Evolutionary conservation across 2,113 vertebrate genomes (phyloP).

Genomic region (Microcebus jonahi): DNA sequence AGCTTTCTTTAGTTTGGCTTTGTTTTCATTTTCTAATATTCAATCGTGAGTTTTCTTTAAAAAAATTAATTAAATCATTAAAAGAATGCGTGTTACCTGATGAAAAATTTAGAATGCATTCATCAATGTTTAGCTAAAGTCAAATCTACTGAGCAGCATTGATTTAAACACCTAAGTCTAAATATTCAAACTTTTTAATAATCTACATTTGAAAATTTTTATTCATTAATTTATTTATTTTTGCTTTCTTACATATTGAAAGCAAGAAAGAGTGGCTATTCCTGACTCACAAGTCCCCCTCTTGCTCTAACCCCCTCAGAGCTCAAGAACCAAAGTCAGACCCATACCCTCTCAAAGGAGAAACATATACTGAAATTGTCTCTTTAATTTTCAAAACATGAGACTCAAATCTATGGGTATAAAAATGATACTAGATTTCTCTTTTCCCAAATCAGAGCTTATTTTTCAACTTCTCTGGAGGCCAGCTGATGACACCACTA

Average conservation of each 20-base stretch:
- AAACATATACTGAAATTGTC: background rate
- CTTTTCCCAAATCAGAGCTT: background rate
- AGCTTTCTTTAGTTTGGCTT: background rate
- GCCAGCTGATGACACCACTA: background rate
- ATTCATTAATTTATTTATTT: background rate
- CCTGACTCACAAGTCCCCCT: background rate
- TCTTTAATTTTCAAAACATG: background rate
- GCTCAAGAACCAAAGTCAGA: background rate
- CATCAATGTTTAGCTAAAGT: background rate
- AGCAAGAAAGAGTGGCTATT: background rate
- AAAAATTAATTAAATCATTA: background rate
- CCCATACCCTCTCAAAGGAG: background rate
- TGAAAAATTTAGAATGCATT: background rate
- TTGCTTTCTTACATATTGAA: background rate
- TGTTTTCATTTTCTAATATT: constrained; percentile 10
- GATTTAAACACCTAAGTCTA: background rate
- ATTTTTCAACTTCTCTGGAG: background rate
- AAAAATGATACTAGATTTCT: background rate
- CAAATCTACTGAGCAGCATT: background rate
- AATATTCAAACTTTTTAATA: background rate
- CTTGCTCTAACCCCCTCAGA: background rate
- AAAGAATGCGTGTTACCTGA: background rate
- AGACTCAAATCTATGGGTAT: background rate
- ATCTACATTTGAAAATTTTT: background rate
- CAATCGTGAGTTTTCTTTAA: background rate